Conservation (phyloP, 2,888 invertebrate genomes). For the Pharmacophagus antenor region DNA sequence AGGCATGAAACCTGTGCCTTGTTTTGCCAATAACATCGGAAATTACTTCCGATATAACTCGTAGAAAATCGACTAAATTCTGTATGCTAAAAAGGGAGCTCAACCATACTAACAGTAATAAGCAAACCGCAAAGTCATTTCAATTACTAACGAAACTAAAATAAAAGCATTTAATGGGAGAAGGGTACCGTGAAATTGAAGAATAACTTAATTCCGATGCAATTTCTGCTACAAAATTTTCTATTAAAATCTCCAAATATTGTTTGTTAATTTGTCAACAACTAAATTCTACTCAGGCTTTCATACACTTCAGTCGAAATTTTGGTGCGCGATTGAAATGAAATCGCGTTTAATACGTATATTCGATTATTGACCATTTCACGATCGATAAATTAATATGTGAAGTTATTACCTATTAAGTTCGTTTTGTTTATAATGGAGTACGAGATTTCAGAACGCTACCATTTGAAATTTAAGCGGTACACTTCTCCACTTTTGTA, state of each 20-base stretch:
- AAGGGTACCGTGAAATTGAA: slow-evolving; percentile 18
- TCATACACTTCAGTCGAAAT: background rate
- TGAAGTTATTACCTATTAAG: too few relatives aligned
- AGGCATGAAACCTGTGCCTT: too few relatives aligned
- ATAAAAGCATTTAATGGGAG: slow-evolving; percentile 6
- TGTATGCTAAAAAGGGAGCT: too few relatives aligned
- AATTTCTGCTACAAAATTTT: slow-evolving; percentile 18
- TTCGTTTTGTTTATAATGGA: too few relatives aligned
- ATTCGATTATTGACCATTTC: background rate
- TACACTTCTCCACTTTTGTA: too few relatives aligned
- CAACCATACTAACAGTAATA: too few relatives aligned
- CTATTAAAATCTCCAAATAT: slow-evolving; percentile 8
- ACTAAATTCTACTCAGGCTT: slow-evolving; percentile 3
- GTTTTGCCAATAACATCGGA: too few relatives aligned
- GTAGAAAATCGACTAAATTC: too few relatives aligned
- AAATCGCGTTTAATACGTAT: background rate
- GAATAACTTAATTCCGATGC: slow-evolving; percentile 20
- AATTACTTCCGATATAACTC: too few relatives aligned
- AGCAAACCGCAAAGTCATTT: background rate
- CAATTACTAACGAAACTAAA: background rate
- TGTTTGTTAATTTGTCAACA: slow-evolving; percentile 14
- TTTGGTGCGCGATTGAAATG: background rate
- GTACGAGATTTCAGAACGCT: too few relatives aligned
- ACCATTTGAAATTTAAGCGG: too few relatives aligned
- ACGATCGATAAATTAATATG: too few relatives aligned